These are phyloP conservation scores for Sternotherus odoratus DNA, from an alignment of 2,797 vertebrate species.

Conservation along the genomic window DNA sequence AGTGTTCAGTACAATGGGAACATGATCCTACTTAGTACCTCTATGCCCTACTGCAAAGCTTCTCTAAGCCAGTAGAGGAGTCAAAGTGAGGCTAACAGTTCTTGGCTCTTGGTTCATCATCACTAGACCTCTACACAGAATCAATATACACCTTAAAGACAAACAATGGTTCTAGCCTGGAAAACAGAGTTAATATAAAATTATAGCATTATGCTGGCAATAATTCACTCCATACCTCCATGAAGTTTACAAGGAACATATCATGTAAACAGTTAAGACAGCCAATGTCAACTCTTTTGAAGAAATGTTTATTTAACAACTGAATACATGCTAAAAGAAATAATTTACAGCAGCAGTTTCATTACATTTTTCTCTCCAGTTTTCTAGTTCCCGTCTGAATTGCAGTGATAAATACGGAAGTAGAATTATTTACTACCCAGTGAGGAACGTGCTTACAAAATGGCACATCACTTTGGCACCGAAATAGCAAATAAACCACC, in stretches of 20 bases:
- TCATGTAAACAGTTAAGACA: slow-evolving; percentile 76
- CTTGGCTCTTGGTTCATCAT: neutral
- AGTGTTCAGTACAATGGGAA: neutral
- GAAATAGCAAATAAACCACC: slow-evolving; percentile 81
- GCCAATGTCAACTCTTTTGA: slow-evolving; percentile 84
- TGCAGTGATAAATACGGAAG: slow-evolving; percentile 83
- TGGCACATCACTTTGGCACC: slow-evolving; percentile 68
- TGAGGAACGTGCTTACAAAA: slow-evolving; percentile 82
- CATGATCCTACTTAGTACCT: neutral
- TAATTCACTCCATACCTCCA: slow-evolving; percentile 44
- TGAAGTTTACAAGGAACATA: slow-evolving; percentile 51
- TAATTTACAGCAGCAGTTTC: slow-evolving; percentile 95
- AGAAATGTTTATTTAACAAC: slow-evolving; percentile 90
- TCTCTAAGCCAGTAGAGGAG: slow-evolving; percentile 23
- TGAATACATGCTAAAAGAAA: slow-evolving; percentile 94
- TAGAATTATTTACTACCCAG: slow-evolving; percentile 90
- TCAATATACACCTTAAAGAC: slow-evolving; percentile 6
- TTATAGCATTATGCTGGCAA: slow-evolving; percentile 31
- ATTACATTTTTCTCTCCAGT: slow-evolving; percentile 87
- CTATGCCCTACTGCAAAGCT: slow-evolving; percentile 2
- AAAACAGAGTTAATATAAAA: slow-evolving; percentile 22
- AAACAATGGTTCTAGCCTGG: slow-evolving; percentile 8
- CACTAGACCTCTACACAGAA: slow-evolving; percentile 20
- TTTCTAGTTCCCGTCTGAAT: slow-evolving; percentile 85
- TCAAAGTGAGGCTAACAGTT: slow-evolving; percentile 12